Percentiles rank a stretch among this genome's conserved stretches.
These are phyloP conservation scores for Tenthredo notha DNA, from an alignment of 2,888 invertebrate species.

Conservation along the genomic window DNA sequence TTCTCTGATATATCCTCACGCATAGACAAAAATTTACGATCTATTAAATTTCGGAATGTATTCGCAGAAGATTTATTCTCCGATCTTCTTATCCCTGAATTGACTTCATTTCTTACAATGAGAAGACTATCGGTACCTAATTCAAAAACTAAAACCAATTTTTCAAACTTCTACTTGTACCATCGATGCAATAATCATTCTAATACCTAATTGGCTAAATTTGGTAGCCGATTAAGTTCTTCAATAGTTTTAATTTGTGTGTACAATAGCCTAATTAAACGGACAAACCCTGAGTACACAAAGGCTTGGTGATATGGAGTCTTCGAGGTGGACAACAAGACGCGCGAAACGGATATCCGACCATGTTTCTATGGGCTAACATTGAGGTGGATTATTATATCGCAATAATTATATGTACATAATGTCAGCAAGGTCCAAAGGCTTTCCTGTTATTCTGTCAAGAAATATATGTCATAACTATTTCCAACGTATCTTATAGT, in stretches of 20 bases:
- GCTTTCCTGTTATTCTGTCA: background rate
- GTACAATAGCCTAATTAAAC: constrained; percentile 21
- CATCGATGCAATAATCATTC: background rate
- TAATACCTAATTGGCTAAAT: background rate
- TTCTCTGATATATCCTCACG: background rate
- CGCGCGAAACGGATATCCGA: constrained; percentile 45
- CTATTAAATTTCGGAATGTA: background rate
- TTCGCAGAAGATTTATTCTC: background rate
- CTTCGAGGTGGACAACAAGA: constrained; percentile 7
- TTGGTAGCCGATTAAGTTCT: background rate
- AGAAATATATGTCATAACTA: background rate
- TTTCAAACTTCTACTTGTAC: background rate
- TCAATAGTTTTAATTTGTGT: background rate
- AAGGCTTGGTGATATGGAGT: constrained; percentile 16
- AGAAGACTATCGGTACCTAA: background rate
- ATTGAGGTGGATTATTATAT: constrained; percentile 26
- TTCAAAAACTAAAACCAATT: background rate
- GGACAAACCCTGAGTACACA: constrained; percentile 18
- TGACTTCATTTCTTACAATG: background rate
- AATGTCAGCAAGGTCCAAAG: background rate
- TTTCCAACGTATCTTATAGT: background rate
- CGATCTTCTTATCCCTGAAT: background rate
- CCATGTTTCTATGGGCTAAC: background rate
- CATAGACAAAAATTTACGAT: background rate
- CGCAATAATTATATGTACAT: constrained; percentile 41